phyloP scores from a whole-genome alignment of 2,888 invertebrate genomes.

The Neoitamus cyanurus region DNA sequence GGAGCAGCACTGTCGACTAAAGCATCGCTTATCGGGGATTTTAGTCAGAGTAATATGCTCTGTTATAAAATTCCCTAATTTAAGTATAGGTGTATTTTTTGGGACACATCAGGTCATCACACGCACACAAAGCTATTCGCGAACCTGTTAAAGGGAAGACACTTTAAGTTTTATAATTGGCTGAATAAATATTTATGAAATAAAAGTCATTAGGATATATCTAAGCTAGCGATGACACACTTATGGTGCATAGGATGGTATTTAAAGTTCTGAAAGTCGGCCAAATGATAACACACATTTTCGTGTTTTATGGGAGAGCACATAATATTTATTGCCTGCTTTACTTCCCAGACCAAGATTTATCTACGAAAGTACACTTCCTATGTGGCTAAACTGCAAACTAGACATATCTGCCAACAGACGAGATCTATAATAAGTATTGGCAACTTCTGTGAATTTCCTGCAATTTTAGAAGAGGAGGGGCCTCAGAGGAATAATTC shows the following conservation, averaged over 20 bases:
- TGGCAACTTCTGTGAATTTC: slow-evolving; percentile 1
- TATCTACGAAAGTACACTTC: not conserved
- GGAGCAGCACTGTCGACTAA: too few species aligned
- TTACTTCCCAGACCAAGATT: not conserved
- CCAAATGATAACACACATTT: not conserved
- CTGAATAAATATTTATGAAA: too few species aligned
- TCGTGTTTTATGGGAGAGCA: not conserved
- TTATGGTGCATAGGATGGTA: not conserved
- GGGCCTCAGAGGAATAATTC: not conserved
- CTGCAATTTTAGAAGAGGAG: not conserved
- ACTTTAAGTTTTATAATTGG: too few species aligned
- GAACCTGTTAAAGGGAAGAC: too few species aligned
- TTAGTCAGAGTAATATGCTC: too few species aligned
- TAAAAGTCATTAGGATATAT: too few species aligned
- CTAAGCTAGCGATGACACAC: too few species aligned
- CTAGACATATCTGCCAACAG: not conserved
- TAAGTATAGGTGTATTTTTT: too few species aligned
- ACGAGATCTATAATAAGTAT: not conserved
- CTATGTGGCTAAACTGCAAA: not conserved
- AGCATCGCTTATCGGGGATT: too few species aligned
- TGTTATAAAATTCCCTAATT: too few species aligned
- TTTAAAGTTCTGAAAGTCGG: not conserved
- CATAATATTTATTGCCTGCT: not conserved
- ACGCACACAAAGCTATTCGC: too few species aligned
- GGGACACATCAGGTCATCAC: too few species aligned